phyloP scores from a whole-genome alignment of 2,888 invertebrate species.

The Drosophila mimica region DNA sequence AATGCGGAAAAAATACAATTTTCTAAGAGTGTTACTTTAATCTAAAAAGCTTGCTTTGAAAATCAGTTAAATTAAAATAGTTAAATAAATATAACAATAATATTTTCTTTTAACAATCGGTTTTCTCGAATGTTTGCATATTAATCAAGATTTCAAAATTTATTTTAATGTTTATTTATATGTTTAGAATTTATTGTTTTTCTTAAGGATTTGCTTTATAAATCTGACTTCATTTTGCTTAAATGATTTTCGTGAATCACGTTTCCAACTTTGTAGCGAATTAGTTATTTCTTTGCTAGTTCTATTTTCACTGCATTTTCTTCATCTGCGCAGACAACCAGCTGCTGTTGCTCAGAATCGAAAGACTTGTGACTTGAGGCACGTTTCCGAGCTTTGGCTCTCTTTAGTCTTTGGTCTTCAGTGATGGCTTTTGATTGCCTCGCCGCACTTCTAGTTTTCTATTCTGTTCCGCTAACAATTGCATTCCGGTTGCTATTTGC shows the following conservation, averaged over 20 bases:
- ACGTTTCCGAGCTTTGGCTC: conserved; percentile 26
- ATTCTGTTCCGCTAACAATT: conserved; percentile 43
- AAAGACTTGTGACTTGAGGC: conserved; percentile 11
- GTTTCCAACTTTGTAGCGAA: not conserved
- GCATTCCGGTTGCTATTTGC: conserved; percentile 76
- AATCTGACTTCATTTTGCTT: not conserved
- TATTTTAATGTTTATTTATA: not conserved
- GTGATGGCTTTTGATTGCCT: conserved; percentile 32
- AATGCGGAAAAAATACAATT: conserved; percentile 12
- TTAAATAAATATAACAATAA: not conserved
- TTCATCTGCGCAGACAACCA: not conserved
- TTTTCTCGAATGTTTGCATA: not conserved
- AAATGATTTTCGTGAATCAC: not conserved
- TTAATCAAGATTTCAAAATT: not conserved
- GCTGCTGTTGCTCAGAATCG: conserved; percentile 7
- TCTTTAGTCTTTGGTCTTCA: conserved; percentile 11
- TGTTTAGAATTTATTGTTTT: not conserved
- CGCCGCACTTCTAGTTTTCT: conserved; percentile 34
- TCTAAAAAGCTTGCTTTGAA: not conserved
- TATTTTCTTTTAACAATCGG: not conserved
- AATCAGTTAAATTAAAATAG: not conserved
- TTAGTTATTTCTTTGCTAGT: not conserved
- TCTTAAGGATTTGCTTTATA: not conserved
- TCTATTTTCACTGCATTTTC: conserved; percentile 2
- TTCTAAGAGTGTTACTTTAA: not conserved